Evolutionary conservation across 2,888 invertebrate species (phyloP).

Genomic region (Drosophila affinis): DNA sequence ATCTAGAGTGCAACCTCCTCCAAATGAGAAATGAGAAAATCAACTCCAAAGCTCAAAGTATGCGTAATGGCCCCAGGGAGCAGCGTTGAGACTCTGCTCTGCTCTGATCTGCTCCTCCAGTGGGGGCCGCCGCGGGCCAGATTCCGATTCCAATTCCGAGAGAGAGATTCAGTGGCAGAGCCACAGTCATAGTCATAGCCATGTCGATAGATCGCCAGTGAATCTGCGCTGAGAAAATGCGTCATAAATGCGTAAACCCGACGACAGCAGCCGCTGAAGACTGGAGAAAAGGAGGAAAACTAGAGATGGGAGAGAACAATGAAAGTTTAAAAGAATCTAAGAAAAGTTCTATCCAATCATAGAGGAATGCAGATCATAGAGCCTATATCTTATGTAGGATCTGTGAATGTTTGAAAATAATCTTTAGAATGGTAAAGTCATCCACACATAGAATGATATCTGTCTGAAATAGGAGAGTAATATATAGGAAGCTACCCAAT

Average conservation of each 20-base stretch:
- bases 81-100: conserved; percentile 31
- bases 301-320: conserved; percentile 5
- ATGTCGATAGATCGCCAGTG: conserved; percentile 13
- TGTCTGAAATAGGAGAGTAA: neutral
- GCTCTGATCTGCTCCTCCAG: conserved; percentile 15
- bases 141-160: conserved; percentile 28
- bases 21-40: conserved; percentile 40
- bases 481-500: neutral
- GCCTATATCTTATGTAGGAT: no score
- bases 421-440: neutral
- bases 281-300: neutral
- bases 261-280: conserved; percentile 55
- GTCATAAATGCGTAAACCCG: conserved; percentile 81
- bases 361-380: no score
- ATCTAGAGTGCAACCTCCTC: conserved; percentile 44
- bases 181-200: neutral
- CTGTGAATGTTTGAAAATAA: no score
- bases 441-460: neutral
- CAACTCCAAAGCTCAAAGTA: conserved; percentile 69
- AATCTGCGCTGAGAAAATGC: conserved; percentile 77
- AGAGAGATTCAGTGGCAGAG: neutral
- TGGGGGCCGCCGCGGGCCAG: conserved; percentile 64
- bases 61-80: conserved; percentile 79
- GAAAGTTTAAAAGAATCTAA: no score
- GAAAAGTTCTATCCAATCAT: no score